Base-by-base conservation (phyloP, 2,797 vertebrate genomes). In the Parauchenoglanis punctatus region DNA sequence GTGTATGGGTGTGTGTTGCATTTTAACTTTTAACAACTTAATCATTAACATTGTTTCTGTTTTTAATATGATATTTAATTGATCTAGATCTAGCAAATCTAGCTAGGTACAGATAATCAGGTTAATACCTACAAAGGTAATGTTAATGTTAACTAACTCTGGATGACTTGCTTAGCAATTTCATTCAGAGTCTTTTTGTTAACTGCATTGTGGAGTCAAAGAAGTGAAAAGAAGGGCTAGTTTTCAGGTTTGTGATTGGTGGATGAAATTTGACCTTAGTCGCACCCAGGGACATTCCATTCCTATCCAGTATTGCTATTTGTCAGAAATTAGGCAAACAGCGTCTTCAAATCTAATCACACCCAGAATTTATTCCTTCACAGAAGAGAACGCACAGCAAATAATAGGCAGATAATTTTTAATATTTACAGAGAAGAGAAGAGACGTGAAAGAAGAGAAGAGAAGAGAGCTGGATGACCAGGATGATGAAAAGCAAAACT, bases 1-100 rank as follows among this genome's bases (percentile, higher is more conserved):
- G 56, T 63, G 80, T 83, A 44, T 78, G 59, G 78, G 46, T 65
- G 52, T 81, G 65, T 70, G 54, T 78, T 85, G 85, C 73, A 49
- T 87, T 31, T 78, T 68, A 25, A 28, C 67, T 35, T 61, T 46
- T 70, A 80, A n/a, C 12, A 12, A 15, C 63, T 67, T 73, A 23
- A 40, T 70, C 31, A 40, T 72, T 72, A 40, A 4, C 70, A 11
- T 76, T 56, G 35, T 78, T 78, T 78, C 15, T 31, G 28, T 28
- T 35, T 35, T 35, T 35, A 35, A 35, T 35, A 35, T 35, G 1
- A 35, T 35, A 35, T 35, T 35, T 35, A 35, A 1, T 35, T 1
- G 35, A 35, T 35, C 35, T 35, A 35, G 35, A 35, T 35, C 31
- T 67, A 67, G 28, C 28, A 65, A 28, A 28, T 65, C 10, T 28